Evolutionary conservation across 1,140 invertebrate genomes (phyloP).

Genomic region (Schlechtendalia chinensis): DNA sequence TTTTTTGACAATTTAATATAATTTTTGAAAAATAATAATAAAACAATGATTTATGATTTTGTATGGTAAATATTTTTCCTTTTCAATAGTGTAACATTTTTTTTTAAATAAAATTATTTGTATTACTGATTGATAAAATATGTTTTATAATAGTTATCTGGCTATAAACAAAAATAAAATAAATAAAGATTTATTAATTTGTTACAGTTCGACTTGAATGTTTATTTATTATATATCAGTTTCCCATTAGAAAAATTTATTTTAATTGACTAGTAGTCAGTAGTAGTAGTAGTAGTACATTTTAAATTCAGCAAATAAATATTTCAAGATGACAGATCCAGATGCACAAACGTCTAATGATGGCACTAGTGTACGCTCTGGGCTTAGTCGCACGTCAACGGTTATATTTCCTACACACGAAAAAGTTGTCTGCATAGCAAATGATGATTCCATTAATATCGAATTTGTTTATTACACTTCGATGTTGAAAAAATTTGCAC

Average conservation of each 20-base stretch:
- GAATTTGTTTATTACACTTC: slow-evolving; percentile 52
- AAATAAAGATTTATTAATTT: too few species aligned
- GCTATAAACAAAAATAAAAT: too few species aligned
- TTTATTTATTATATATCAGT: too few species aligned
- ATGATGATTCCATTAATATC: slow-evolving; percentile 47
- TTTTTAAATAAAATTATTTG: slow-evolving; percentile 3
- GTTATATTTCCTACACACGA: background rate
- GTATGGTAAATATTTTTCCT: slow-evolving; percentile 3
- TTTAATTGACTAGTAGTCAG: too few species aligned
- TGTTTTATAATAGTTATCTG: too few species aligned
- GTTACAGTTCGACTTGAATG: too few species aligned
- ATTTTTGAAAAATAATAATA: slow-evolving; percentile 17
- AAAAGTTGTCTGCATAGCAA: background rate
- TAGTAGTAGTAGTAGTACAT: too few species aligned
- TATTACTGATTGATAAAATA: background rate
- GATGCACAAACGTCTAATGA: background rate
- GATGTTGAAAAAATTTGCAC: slow-evolving; percentile 52
- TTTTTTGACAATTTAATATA: background rate
- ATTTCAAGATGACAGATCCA: background rate
- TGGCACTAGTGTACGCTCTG: background rate
- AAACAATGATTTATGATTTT: background rate
- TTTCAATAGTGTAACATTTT: too few species aligned
- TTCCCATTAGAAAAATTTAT: too few species aligned
- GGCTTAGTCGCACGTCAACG: background rate
- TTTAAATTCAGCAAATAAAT: background rate